Conservation (phyloP, 2,113 vertebrate species). For the Romanogobio albipinnatus region DNA sequence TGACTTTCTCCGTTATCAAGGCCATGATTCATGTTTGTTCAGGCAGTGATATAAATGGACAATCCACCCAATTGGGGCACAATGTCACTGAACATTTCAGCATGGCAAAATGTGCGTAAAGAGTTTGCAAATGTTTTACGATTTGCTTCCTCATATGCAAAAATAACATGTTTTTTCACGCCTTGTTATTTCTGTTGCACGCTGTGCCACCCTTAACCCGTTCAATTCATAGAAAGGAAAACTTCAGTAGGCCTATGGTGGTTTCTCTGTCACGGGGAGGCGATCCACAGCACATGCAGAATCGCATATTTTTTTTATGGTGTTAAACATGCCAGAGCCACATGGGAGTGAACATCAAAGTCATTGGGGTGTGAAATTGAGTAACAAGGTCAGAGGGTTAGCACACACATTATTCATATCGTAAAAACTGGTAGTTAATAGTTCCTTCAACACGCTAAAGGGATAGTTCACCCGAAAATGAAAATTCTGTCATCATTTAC, state of each 20-base stretch:
- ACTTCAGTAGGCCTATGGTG: neutral
- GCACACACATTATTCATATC: neutral
- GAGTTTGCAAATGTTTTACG: neutral
- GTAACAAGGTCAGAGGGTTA: neutral
- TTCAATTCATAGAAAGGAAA: neutral
- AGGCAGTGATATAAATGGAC: neutral
- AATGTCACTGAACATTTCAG: neutral
- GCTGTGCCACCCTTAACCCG: neutral
- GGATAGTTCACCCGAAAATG: too few relatives aligned
- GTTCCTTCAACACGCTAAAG: neutral
- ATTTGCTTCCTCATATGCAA: neutral
- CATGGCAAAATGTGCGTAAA: neutral
- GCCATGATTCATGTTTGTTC: conserved; percentile 15
- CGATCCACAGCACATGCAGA: neutral
- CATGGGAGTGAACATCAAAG: conserved; percentile 13
- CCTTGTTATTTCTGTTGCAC: neutral
- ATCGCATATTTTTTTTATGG: neutral
- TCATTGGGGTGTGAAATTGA: neutral
- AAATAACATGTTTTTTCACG: neutral
- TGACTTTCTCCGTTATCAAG: conserved; percentile 44
- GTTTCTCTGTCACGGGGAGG: neutral
- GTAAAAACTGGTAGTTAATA: neutral
- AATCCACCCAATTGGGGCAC: neutral
- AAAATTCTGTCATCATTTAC: too few relatives aligned
- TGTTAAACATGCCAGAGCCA: neutral